Conservation (phyloP, 2,888 invertebrate genomes). For the Apamea anceps region DNA sequence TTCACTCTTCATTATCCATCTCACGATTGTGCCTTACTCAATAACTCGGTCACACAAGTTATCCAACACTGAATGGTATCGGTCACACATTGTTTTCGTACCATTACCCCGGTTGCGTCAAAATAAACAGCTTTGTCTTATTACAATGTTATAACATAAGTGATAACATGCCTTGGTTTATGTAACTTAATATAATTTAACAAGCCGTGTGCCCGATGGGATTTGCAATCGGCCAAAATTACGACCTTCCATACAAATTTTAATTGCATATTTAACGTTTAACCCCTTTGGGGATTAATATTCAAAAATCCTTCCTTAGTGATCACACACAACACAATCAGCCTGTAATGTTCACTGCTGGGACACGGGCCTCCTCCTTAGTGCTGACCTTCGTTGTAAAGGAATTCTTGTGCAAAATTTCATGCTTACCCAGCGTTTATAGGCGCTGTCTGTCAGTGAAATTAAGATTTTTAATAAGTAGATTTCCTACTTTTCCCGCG, state of each 20-base stretch:
- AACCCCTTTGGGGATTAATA: background rate
- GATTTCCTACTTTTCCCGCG: background rate
- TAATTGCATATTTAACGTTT: background rate
- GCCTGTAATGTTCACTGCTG: background rate
- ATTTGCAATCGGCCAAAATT: background rate
- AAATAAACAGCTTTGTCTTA: constrained; percentile 34
- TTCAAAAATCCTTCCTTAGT: background rate
- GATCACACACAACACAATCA: background rate
- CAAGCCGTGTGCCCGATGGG: background rate
- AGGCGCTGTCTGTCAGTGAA: no score
- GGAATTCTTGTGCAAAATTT: no score
- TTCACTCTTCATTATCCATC: constrained; percentile 14
- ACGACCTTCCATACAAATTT: background rate
- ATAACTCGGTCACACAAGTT: constrained; percentile 33
- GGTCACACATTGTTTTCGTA: constrained; percentile 31
- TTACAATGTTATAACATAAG: constrained; percentile 7
- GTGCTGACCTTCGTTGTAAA: background rate
- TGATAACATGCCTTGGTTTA: constrained; percentile 7
- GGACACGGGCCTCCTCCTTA: background rate
- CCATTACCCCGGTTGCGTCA: constrained; percentile 11
- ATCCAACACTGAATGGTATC: constrained; percentile 6
- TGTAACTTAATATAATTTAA: background rate
- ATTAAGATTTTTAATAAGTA: background rate
- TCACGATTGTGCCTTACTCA: background rate
- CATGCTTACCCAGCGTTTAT: no score